Percentiles rank a stretch among this genome's conserved stretches.
These are phyloP conservation scores for Nemotelus pantherinus DNA, from an alignment of 2,888 invertebrate species.

Conservation along the genomic window DNA sequence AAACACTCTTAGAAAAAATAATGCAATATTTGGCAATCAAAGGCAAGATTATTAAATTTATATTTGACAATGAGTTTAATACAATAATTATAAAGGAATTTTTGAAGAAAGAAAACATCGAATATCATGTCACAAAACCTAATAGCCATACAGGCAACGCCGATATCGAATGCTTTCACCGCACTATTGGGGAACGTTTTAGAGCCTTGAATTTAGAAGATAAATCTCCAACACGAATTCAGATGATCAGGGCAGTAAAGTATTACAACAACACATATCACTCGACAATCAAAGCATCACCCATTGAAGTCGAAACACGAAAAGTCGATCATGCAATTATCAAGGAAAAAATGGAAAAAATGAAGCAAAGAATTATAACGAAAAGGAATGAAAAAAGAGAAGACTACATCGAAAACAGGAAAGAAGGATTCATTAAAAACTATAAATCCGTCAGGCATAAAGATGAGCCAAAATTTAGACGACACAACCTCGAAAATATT, in stretches of 20 bases:
- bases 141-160: constrained; percentile 12
- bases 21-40: neutral
- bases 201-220: constrained; percentile 22
- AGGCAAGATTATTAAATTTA: neutral
- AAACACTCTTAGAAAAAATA: constrained; percentile 36
- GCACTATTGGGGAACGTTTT: neutral
- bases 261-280: constrained; percentile 6
- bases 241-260: too few species aligned
- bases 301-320: constrained; percentile 43
- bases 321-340: neutral
- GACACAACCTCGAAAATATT: neutral
- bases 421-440: constrained; percentile 14
- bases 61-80: neutral
- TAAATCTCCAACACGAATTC: neutral
- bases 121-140: constrained; percentile 11
- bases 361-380: neutral
- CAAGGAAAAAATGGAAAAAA: neutral
- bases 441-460: constrained; percentile 10
- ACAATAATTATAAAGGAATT: neutral
- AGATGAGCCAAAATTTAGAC: neutral
- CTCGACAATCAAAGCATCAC: constrained; percentile 25
- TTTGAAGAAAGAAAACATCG: neutral
- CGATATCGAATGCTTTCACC: neutral
- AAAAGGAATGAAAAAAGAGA: constrained; percentile 6
- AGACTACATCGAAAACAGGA: neutral